Evolutionary conservation across 2,113 vertebrate species (phyloP).

Genomic region (Chionodraco myersi): DNA sequence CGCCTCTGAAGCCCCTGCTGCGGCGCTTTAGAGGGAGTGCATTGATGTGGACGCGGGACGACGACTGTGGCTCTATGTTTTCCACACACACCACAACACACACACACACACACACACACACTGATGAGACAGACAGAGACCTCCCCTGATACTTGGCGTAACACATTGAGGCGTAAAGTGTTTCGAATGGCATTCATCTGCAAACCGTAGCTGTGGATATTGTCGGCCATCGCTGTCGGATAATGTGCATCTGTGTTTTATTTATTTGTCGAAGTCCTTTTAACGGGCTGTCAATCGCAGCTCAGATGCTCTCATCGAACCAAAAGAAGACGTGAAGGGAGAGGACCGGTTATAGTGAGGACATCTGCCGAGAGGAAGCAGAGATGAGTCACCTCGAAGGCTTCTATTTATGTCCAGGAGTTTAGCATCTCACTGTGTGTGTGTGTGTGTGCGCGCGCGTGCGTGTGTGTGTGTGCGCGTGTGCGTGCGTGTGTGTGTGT

Average conservation of each 20-base stretch:
- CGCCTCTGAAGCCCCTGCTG: constrained; percentile 58
- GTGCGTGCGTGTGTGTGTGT: not conserved
- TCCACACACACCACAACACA: constrained; percentile 47
- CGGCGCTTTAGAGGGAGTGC: constrained; percentile 46
- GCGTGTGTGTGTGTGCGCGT: too few species aligned
- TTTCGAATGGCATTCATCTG: constrained; percentile 63
- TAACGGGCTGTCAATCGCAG: constrained; percentile 30
- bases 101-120: constrained; percentile 50
- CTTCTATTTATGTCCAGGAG: not conserved
- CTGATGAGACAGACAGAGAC: constrained; percentile 60
- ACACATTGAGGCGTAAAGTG: constrained; percentile 47
- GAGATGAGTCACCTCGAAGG: not conserved
- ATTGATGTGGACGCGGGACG: constrained; percentile 63
- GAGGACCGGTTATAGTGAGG: not conserved
- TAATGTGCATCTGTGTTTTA: constrained; percentile 27
- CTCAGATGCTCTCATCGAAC: constrained; percentile 15
- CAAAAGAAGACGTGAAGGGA: not conserved
- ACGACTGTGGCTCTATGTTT: constrained; percentile 52
- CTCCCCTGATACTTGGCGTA: constrained; percentile 56
- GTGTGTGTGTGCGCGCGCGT: too few species aligned
- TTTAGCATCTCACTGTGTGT: not conserved
- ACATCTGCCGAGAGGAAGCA: too few species aligned
- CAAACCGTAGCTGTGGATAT: constrained; percentile 32
- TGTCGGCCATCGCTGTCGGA: constrained; percentile 3
- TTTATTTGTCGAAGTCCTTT: constrained; percentile 35